Evolutionary conservation across 2,888 invertebrate genomes (phyloP).

Genomic region (Morinoia aosen): DNA sequence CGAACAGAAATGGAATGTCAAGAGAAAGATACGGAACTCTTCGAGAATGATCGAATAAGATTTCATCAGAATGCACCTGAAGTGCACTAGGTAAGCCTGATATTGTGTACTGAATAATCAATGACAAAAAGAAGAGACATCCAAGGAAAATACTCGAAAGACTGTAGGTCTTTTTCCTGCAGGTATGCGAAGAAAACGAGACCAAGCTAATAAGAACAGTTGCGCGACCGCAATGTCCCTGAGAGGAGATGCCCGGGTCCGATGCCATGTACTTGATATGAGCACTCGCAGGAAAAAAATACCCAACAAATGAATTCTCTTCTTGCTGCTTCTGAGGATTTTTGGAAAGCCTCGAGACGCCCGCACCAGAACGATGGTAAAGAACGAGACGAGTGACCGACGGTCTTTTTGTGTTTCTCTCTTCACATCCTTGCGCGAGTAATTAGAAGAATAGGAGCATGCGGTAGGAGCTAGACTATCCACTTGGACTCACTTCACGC

Average conservation of each 20-base stretch:
- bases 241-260: not conserved
- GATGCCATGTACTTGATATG: not conserved
- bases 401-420: not conserved
- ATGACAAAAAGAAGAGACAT: not conserved
- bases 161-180: not conserved
- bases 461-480: not conserved
- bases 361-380: not conserved
- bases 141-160: not conserved
- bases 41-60: not conserved
- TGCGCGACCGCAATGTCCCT: not conserved
- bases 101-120: not conserved
- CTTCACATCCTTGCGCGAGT: not conserved
- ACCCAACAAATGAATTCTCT: not conserved
- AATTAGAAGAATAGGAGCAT: not conserved
- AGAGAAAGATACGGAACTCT: not conserved
- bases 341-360: not conserved
- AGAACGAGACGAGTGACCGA: conserved; percentile 10
- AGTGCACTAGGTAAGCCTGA: not conserved
- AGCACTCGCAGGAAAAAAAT: not conserved
- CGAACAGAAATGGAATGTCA: not conserved
- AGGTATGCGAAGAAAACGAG: not conserved
- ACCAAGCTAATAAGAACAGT: not conserved
- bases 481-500: not conserved
- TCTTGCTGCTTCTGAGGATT: not conserved
- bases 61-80: not conserved